Evolutionary conservation across 2,797 vertebrate species (phyloP), one percentile per base, ranked within the genome.

Genomic region (Neosalanx taihuensis): DNA sequence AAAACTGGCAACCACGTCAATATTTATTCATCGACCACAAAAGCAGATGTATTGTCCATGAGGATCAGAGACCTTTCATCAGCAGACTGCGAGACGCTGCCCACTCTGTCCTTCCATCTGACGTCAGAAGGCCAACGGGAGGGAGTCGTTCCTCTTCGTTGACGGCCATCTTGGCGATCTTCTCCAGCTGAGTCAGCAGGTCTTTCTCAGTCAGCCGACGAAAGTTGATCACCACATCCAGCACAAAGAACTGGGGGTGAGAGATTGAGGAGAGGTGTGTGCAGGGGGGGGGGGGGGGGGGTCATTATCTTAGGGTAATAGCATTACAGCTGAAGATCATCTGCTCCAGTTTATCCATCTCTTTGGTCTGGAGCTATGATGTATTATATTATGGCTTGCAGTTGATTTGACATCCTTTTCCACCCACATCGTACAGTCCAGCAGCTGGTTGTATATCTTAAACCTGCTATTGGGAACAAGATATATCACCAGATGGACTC

Each of bases 161-260:
- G 80, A 92, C 93, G 31, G 96, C 94, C 97, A 98, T 96, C 89
- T 93, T 98, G 76, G 86, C 85, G 72, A 99, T 98, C 85, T 96
- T 99, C 76, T 89, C 88, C 86, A 99, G 91, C 86, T 99, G 97
- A 85, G 94, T 97, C 86, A 97, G 92, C 83, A 99, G 91, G 86
- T 99, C 97, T 82, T 93, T 94, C 86, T 98, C 96, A 79, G 93
- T 97, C 81, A 99, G 94, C 70, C 93, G 93, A 10, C 95, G 95
- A 84, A 98, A 98, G 91, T 99, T 98, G 91, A 99, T 96, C 79
- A 96, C 94, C 88, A 99, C 96, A 75, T 99, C 97, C 88, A 99
- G 89, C 87, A 98, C 96, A 90, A 98, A 99, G 90, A 99, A 99
- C 98, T 99, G 90, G 3, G 37, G 35, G 62, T n/a, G 9, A 37